A percentile compares a stretch with the other conserved stretches of the same genome.
Conservation (phyloP, 2,888 invertebrate genomes). For the Tenodera sinensis region DNA sequence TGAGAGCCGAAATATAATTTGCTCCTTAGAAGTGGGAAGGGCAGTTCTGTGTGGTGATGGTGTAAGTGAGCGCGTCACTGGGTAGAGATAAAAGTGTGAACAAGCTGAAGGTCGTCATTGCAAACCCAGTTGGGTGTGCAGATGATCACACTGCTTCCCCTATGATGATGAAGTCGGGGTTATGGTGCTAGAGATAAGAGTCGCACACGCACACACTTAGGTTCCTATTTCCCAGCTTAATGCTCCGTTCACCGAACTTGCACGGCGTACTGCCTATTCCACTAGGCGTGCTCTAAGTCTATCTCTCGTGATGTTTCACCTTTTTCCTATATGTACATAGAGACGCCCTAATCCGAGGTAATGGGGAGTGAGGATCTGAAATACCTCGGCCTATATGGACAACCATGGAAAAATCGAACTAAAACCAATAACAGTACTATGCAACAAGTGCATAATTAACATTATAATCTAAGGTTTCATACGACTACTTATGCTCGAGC, state of each 20-base stretch:
- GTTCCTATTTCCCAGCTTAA: not conserved
- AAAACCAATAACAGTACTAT: too few species aligned
- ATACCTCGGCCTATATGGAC: too few species aligned
- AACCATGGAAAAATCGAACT: too few species aligned
- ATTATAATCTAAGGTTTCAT: too few species aligned
- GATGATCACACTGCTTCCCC: not conserved
- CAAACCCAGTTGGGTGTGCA: not conserved
- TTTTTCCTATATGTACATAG: too few species aligned
- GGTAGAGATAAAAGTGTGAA: not conserved
- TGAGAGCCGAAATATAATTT: not conserved
- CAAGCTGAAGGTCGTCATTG: not conserved
- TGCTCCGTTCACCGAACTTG: not conserved
- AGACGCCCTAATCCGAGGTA: too few species aligned
- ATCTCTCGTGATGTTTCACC: not conserved
- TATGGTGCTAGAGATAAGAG: not conserved
- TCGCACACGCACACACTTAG: not conserved
- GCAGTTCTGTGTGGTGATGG: not conserved
- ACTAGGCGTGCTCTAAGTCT: not conserved
- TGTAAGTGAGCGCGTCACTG: not conserved
- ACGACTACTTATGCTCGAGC: too few species aligned
- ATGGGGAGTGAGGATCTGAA: too few species aligned
- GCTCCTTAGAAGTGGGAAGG: not conserved
- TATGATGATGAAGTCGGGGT: not conserved
- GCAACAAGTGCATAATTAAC: too few species aligned
- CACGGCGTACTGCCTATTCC: not conserved